Conservation (phyloP, 2,113 vertebrate species). For the Dunckerocampus dactyliophorus region DNA sequence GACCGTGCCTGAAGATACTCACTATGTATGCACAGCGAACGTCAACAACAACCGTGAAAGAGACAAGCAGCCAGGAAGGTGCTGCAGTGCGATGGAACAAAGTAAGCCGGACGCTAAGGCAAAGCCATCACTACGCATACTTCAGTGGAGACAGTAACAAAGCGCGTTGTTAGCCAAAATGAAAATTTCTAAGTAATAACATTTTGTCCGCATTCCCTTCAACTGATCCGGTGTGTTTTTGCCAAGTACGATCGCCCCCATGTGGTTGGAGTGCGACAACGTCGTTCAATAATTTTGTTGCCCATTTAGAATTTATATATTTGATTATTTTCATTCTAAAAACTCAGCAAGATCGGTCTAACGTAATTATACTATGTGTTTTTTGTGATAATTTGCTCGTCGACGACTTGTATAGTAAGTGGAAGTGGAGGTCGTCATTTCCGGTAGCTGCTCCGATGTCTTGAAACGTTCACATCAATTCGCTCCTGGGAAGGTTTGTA, state of each 20-base stretch:
- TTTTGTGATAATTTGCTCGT: background rate
- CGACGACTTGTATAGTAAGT: background rate
- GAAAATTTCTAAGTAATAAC: slow-evolving; percentile 39
- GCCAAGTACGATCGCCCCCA: slow-evolving; percentile 20
- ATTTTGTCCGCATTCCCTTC: slow-evolving; percentile 42
- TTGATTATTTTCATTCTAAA: background rate
- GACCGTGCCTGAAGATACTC: slow-evolving; percentile 51
- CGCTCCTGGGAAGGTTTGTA: slow-evolving; percentile 60
- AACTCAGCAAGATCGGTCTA: background rate
- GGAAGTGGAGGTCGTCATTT: slow-evolving; percentile 32
- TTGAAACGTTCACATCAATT: slow-evolving; percentile 31
- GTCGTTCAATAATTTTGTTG: background rate
- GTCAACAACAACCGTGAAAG: background rate
- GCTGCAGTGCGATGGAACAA: slow-evolving; percentile 6
- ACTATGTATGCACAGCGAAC: slow-evolving; percentile 34
- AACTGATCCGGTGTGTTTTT: background rate
- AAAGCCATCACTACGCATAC: slow-evolving; percentile 12
- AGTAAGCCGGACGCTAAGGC: background rate
- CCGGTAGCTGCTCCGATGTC: slow-evolving; percentile 40
- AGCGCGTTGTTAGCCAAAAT: background rate
- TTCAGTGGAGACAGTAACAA: background rate
- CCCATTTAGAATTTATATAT: background rate
- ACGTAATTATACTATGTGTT: background rate
- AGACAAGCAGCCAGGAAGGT: background rate
- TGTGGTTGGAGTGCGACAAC: slow-evolving; percentile 7